These are phyloP conservation scores for Tachyglossus aculeatus DNA, from an alignment of 2,797 vertebrate species.

Conservation along the genomic window DNA sequence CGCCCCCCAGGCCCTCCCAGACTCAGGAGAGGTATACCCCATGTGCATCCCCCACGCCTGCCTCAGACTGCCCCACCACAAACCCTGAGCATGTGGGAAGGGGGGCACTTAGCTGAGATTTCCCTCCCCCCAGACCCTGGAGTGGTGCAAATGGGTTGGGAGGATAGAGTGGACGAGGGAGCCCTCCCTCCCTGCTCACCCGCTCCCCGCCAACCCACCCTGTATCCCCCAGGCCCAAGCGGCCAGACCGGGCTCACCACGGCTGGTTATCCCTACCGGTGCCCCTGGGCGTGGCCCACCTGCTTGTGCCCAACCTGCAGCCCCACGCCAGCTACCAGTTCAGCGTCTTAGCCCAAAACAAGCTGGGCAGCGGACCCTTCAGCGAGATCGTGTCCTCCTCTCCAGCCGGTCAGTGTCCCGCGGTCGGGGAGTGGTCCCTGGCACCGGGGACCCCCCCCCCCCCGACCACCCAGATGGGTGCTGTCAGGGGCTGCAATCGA, in stretches of 20 bases:
- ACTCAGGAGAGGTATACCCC: background rate
- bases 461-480: background rate
- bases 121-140: too few species aligned
- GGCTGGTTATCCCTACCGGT: conserved; percentile 92
- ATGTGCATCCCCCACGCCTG: too few species aligned
- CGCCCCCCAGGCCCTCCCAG: background rate
- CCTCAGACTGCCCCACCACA: too few species aligned
- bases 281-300: conserved; percentile 79
- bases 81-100: too few species aligned
- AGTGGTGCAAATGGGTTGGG: too few species aligned
- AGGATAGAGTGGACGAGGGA: too few species aligned
- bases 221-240: conserved; percentile 78
- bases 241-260: conserved; percentile 83
- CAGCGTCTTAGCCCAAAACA: conserved; percentile 94
- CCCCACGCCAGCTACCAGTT: conserved; percentile 88
- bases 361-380: conserved; percentile 94
- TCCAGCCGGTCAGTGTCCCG: conserved; percentile 80
- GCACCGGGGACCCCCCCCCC: rapidly evolving
- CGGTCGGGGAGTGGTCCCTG: background rate
- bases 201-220: background rate
- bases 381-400: conserved; percentile 88
- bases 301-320: conserved; percentile 86
- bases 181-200: background rate
- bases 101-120: too few species aligned
- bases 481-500: background rate